Conservation (phyloP, 2,113 vertebrate species). For the Cyprinodon brontotheroides region DNA sequence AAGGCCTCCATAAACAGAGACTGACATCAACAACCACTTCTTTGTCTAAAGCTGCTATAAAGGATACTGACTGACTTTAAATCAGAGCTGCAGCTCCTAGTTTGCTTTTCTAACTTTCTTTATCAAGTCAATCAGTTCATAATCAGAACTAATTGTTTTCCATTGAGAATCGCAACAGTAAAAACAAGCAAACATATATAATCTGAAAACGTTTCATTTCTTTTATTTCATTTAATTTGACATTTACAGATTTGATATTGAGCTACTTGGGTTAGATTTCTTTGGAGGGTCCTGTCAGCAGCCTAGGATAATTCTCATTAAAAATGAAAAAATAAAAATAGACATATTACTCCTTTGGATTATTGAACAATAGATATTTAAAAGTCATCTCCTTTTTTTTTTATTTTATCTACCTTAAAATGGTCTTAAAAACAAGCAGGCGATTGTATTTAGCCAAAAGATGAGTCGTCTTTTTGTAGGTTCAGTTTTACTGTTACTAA, state of each 20-base stretch:
- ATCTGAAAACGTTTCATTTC: neutral
- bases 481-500: neutral
- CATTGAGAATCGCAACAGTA: neutral
- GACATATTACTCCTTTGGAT: neutral
- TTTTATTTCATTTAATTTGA: neutral
- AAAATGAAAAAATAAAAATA: neutral
- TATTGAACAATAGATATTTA: neutral
- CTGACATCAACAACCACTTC: neutral
- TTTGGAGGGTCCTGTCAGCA: no score
- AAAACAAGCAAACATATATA: neutral
- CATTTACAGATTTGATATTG: neutral
- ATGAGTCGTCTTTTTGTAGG: neutral
- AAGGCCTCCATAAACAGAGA: neutral
- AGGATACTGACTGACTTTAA: neutral
- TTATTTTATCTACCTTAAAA: no score
- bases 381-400: neutral
- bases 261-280: neutral
- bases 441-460: neutral
- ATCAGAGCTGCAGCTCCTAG: neutral
- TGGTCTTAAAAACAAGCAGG: neutral
- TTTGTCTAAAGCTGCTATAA: neutral
- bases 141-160: neutral
- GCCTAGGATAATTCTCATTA: no score
- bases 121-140: neutral
- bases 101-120: neutral